Conservation (phyloP, 2,797 vertebrate species). For the Decapterus maruadsi region DNA sequence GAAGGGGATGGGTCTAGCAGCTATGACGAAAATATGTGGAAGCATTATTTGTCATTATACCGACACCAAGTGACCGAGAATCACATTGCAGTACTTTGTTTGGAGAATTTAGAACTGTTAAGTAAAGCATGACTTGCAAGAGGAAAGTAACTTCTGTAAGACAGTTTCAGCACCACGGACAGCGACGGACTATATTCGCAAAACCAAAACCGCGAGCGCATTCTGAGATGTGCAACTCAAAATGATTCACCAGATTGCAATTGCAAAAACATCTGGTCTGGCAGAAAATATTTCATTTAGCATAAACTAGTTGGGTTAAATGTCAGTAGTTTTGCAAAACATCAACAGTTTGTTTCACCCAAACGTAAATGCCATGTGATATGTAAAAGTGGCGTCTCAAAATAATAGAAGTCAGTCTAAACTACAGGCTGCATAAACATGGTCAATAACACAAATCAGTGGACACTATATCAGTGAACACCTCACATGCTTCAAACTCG, state of each 20-base stretch:
- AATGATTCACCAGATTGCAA: fast-evolving
- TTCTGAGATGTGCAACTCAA: not conserved
- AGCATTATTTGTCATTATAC: constrained; percentile 46
- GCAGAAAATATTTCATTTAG: too few relatives aligned
- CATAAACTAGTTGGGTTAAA: too few relatives aligned
- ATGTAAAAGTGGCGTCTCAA: not conserved
- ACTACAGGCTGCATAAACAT: too few relatives aligned
- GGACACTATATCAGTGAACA: too few relatives aligned
- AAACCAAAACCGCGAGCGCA: not conserved
- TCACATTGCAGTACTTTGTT: constrained; percentile 36
- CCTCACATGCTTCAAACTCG: too few relatives aligned
- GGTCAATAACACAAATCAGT: too few relatives aligned
- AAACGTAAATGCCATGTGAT: too few relatives aligned
- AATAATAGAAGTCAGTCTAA: not conserved
- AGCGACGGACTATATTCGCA: not conserved
- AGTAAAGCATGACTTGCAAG: too few relatives aligned
- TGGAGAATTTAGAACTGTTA: not conserved
- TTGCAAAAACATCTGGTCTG: not conserved
- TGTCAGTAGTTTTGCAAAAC: not conserved
- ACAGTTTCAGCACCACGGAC: constrained; percentile 16
- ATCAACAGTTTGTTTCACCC: not conserved
- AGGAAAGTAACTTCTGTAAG: fast-evolving
- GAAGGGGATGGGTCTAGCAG: constrained; percentile 26
- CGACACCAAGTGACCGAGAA: constrained; percentile 70
- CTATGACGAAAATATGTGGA: constrained; percentile 1